Evolutionary conservation across 2,113 vertebrate genomes (phyloP).

Genomic region (Lethenteron reissneri): DNA sequence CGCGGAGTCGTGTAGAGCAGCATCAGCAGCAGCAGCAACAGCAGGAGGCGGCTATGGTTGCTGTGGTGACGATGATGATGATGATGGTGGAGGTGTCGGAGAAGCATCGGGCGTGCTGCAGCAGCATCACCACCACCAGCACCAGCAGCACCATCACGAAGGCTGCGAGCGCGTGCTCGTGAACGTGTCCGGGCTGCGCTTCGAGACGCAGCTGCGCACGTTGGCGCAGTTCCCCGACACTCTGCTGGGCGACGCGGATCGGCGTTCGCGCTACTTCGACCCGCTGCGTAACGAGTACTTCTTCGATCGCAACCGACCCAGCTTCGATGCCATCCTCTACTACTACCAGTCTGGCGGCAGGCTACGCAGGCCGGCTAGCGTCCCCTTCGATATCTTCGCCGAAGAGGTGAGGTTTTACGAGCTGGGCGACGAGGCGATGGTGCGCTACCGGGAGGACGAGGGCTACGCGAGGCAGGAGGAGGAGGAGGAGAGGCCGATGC

Average conservation of each 20-base stretch:
- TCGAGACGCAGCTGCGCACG: slow-evolving; percentile 45
- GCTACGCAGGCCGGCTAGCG: slow-evolving; percentile 43
- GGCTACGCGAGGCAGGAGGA: slow-evolving; percentile 47
- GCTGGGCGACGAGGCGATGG: slow-evolving; percentile 41
- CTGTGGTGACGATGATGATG: too few species aligned
- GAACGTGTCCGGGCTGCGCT: slow-evolving; percentile 46
- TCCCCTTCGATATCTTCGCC: slow-evolving; percentile 64
- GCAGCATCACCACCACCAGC: too few species aligned
- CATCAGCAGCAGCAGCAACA: too few species aligned
- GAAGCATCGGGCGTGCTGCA: too few species aligned
- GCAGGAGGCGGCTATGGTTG: too few species aligned
- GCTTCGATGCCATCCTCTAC: slow-evolving; percentile 62
- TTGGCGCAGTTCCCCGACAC: slow-evolving; percentile 45
- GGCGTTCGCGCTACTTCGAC: slow-evolving; percentile 37
- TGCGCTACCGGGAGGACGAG: slow-evolving; percentile 54
- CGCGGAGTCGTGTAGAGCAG: too few species aligned
- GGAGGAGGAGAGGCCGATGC: slow-evolving; percentile 24
- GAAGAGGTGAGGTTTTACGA: slow-evolving; percentile 71
- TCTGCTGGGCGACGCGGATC: slow-evolving; percentile 33
- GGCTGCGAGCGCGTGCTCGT: slow-evolving; percentile 19
- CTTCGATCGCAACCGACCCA: slow-evolving; percentile 43
- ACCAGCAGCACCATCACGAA: too few species aligned
- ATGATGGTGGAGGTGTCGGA: too few species aligned
- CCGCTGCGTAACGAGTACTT: slow-evolving; percentile 42
- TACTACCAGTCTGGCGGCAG: slow-evolving; percentile 73